Conservation (phyloP, 1,140 invertebrate genomes). For the Trichonephila clavata region DNA sequence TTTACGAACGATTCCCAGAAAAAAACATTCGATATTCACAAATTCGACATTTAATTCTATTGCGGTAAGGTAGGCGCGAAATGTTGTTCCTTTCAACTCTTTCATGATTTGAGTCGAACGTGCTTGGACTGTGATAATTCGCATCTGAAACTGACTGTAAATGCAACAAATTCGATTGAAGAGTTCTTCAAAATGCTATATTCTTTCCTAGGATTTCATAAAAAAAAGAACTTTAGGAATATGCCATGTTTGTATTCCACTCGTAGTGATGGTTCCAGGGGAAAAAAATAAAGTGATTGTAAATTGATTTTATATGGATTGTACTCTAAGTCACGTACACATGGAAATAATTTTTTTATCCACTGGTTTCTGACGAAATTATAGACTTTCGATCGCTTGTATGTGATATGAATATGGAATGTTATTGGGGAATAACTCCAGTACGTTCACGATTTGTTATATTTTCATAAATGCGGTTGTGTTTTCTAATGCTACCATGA, state of each 20-base stretch:
- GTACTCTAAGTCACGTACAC: neutral
- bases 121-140: neutral
- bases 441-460: too few species aligned
- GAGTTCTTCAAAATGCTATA: neutral
- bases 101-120: slow-evolving; percentile 7
- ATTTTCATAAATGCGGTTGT: too few species aligned
- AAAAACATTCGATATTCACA: neutral
- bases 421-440: neutral
- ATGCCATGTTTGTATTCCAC: slow-evolving; percentile 8
- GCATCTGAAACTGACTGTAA: neutral
- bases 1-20: too few species aligned
- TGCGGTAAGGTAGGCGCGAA: neutral
- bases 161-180: slow-evolving; percentile 16
- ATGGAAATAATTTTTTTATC: slow-evolving; percentile 22
- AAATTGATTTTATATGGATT: neutral
- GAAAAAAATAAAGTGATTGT: neutral
- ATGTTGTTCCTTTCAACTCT: neutral
- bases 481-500: too few species aligned
- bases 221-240: neutral
- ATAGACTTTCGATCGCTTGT: neutral
- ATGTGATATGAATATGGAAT: neutral
- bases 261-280: neutral
- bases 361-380: neutral
- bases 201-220: neutral
- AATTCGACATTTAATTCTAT: neutral